These are phyloP conservation scores for fruit fly (Drosophila melanogaster) DNA, from an alignment of 1,140 invertebrate genomes.

Conservation along the genomic window Release_6_plus_ISO1_MT NT_033777.3:22813501-22814000, in stretches of 20 bases:
- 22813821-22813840: constrained; percentile 82
- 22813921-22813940: constrained; percentile 80
- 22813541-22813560: not conserved
- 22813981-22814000: constrained; percentile 60
- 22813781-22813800: not conserved
- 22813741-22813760: constrained; percentile 12
- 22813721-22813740: not conserved
- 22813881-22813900: constrained; percentile 24
- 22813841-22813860: constrained; percentile 79
- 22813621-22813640: no score
- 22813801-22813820: constrained; percentile 49
- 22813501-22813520: constrained; percentile 23
- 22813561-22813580: not conserved
- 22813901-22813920: constrained; percentile 50
- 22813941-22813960: constrained; percentile 69
- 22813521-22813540: not conserved
- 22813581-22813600: no score
- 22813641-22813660: no score
- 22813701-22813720: not conserved
- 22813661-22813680: no score
- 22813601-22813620: no score
- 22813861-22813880: constrained; percentile 64
- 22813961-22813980: constrained; percentile 78
- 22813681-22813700: not conserved
- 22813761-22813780: not conserved